Base-by-base conservation (phyloP, 2,888 invertebrate species). In the Drosophila lutescens region DNA sequence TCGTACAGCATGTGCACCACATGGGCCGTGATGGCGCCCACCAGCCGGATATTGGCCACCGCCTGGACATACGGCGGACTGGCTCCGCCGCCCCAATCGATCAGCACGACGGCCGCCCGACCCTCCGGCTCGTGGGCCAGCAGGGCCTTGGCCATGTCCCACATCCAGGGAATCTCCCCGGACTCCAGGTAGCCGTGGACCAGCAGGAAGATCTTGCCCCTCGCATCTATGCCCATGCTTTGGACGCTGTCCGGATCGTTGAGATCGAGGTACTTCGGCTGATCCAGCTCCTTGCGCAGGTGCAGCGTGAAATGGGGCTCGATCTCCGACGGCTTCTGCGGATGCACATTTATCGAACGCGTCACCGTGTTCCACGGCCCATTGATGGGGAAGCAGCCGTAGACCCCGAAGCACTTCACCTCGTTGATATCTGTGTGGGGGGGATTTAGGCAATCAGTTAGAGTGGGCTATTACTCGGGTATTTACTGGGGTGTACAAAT, bases 61-160 rank as follows among this genome's bases (percentile, higher is more conserved):
- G 98, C 98, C 91, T 98, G 97, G 0, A 96, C 95, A 90, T 98
- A 98, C 0, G 97, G 97, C 0, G 97, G 97, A 72, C 95, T 95
- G 0, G 97, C 96, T 0, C 97, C 98, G 6, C 94, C 94, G 67
- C 96, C 94, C 98, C 98, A 98, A 89, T 97, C 97, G 2, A 98
- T 94, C 0, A 96, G 93, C 13, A 97, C 93, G 0, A 97, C 96
- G 57, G 96, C 96, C 44, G 95, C 95, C 54, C 95, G 94, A 43
- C 95, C 95, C 58, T 95, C 94, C 1, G 94, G 93, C 79, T 94
- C 93, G 17, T 93, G 75, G 47, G 92, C 92, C 8, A 98, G 91
- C n/a, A 98, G 92, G 32, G 96, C 95, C 58, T 94, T 93, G 15
- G 94, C 94, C 93, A 96, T 94, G 51, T 94, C 94, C 93, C 95